Percentiles rank a stretch among this genome's conserved stretches.
Evolutionary conservation across 2,797 vertebrate species (phyloP).

Genomic region (Luscinia megarhynchos): DNA sequence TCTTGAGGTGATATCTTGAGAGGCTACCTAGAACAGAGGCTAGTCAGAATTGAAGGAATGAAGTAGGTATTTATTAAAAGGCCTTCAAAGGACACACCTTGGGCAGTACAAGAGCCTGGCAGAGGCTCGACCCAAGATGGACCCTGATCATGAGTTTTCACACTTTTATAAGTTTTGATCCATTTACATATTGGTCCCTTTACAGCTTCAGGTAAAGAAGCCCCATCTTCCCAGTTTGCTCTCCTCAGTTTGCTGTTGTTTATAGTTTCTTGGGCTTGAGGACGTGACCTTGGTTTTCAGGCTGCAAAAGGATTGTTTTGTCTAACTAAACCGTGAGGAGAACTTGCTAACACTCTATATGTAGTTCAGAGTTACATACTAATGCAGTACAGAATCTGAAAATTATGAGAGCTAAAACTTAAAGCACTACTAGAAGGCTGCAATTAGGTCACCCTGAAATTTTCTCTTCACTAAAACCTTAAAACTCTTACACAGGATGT

Average conservation of each 20-base stretch:
- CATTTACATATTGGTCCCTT: neutral
- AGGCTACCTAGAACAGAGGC: neutral
- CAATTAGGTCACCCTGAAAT: neutral
- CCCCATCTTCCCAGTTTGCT: neutral
- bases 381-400: neutral
- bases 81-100: neutral
- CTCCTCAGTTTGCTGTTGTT: neutral
- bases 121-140: neutral
- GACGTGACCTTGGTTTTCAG: neutral
- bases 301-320: neutral
- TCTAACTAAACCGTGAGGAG: neutral
- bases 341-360: neutral
- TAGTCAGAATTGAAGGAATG: neutral
- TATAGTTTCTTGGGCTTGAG: neutral
- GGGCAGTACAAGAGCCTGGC: neutral
- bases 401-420: neutral
- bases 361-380: neutral
- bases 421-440: neutral
- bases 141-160: neutral
- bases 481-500: neutral
- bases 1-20: neutral
- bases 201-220: neutral
- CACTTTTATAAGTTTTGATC: neutral
- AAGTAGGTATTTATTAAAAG: neutral
- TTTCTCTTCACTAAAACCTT: accelerated